Percentiles rank a stretch among this genome's conserved stretches.
phyloP scores from a whole-genome alignment of 2,113 vertebrate species.

The Petromus typicus region DNA sequence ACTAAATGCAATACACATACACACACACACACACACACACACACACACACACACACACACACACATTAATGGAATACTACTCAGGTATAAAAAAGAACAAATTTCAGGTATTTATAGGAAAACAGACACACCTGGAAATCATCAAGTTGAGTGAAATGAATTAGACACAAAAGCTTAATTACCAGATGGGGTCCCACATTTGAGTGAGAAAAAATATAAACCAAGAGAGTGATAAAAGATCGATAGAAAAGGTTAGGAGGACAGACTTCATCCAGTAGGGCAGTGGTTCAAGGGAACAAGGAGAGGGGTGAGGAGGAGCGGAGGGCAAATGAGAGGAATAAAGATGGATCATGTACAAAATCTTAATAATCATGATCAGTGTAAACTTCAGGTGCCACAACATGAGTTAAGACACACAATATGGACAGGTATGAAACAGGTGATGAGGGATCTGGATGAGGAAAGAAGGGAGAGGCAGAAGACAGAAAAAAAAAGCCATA shows the following conservation, averaged over 20 bases:
- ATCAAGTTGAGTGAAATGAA: neutral
- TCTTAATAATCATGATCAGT: neutral
- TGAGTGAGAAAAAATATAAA: neutral
- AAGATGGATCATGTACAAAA: neutral
- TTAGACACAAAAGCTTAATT: neutral
- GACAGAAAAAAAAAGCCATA: neutral
- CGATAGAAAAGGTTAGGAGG: neutral
- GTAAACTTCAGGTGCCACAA: neutral
- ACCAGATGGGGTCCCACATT: neutral
- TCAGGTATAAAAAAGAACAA: neutral
- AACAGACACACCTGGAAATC: neutral
- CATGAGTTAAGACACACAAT: neutral
- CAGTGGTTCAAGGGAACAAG: neutral
- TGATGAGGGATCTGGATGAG: neutral
- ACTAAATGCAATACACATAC: too few relatives aligned
- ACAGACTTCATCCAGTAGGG: neutral
- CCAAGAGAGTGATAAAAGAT: neutral
- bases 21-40: too few relatives aligned
- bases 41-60: too few relatives aligned
- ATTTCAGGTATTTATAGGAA: neutral
- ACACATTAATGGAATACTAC: neutral
- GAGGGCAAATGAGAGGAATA: neutral
- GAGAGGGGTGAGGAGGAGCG: neutral
- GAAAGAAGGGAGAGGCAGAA: too few relatives aligned
- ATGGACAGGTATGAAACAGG: fast-evolving